A percentile compares a stretch with the other conserved stretches of the same genome.
Conservation (phyloP, 92 coral and sea anemone genomes). For the Phenganax subtilis region DNA sequence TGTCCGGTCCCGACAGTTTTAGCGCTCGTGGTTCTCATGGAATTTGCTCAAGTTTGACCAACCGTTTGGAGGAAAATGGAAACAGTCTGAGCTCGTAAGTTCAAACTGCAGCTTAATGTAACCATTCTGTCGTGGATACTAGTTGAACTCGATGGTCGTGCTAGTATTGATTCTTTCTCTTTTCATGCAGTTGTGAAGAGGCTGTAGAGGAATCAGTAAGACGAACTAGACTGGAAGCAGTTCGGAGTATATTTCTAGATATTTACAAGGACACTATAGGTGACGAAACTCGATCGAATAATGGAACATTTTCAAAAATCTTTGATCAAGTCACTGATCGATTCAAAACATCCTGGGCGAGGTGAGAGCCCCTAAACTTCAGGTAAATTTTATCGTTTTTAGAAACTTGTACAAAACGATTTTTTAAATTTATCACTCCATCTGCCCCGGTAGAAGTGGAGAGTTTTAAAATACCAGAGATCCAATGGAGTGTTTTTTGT, state of each 20-base stretch:
- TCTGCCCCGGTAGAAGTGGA: not conserved
- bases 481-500: too few relatives aligned
- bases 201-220: slow-evolving; percentile 58
- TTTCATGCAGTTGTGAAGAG: slow-evolving; percentile 38
- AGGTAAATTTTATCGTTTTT: not conserved
- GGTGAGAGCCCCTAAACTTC: not conserved
- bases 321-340: slow-evolving; percentile 83
- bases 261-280: slow-evolving; percentile 69
- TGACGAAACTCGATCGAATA: slow-evolving; percentile 42
- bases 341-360: slow-evolving; percentile 76
- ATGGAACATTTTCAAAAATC: slow-evolving; percentile 61
- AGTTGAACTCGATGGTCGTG: not conserved
- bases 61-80: slow-evolving; percentile 41
- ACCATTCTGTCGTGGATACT: not conserved
- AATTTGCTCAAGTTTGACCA: slow-evolving; percentile 39
- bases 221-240: slow-evolving; percentile 70
- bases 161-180: not conserved
- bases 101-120: not conserved
- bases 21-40: slow-evolving; percentile 61
- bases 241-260: slow-evolving; percentile 68
- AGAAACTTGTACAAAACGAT: not conserved
- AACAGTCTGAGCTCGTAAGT: slow-evolving; percentile 89
- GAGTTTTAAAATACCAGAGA: too few relatives aligned
- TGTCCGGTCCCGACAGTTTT: slow-evolving; percentile 87
- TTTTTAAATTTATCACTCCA: not conserved